Evolutionary conservation across 2,797 vertebrate species (phyloP).

Genomic region (Myotis daubentonii): DNA sequence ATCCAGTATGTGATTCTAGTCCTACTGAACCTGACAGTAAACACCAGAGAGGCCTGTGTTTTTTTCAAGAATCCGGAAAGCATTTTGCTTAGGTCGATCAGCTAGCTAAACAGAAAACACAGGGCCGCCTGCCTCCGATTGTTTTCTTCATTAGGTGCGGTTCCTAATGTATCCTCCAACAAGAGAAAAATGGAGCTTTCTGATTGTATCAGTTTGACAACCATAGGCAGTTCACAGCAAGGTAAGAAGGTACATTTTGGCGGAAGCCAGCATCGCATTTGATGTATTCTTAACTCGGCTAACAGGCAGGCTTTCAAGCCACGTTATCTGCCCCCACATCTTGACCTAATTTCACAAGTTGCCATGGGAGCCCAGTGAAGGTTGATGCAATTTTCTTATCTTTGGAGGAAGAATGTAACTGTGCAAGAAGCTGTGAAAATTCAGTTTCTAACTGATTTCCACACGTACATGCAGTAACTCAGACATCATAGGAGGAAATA

Average conservation of each 20-base stretch:
- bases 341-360: conserved; percentile 89
- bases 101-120: neutral
- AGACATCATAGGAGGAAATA: conserved; percentile 35
- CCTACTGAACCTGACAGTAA: neutral
- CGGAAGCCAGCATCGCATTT: conserved; percentile 83
- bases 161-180: conserved; percentile 59
- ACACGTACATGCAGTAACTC: conserved; percentile 51
- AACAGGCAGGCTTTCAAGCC: conserved; percentile 76
- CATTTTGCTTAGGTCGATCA: neutral
- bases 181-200: conserved; percentile 65
- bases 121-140: neutral
- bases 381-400: conserved; percentile 86
- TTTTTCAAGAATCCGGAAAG: neutral
- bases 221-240: conserved; percentile 62
- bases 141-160: conserved; percentile 73
- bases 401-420: conserved; percentile 79
- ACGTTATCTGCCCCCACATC: conserved; percentile 87
- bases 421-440: conserved; percentile 79
- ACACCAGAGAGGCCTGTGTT: neutral
- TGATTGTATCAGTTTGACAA: conserved; percentile 81
- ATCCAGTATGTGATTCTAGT: neutral
- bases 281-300: conserved; percentile 83
- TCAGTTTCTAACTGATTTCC: conserved; percentile 73
- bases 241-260: conserved; percentile 83
- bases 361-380: conserved; percentile 84